phyloP scores from a whole-genome alignment of 2,113 vertebrate species.

The Clarias macrocephalus region DNA sequence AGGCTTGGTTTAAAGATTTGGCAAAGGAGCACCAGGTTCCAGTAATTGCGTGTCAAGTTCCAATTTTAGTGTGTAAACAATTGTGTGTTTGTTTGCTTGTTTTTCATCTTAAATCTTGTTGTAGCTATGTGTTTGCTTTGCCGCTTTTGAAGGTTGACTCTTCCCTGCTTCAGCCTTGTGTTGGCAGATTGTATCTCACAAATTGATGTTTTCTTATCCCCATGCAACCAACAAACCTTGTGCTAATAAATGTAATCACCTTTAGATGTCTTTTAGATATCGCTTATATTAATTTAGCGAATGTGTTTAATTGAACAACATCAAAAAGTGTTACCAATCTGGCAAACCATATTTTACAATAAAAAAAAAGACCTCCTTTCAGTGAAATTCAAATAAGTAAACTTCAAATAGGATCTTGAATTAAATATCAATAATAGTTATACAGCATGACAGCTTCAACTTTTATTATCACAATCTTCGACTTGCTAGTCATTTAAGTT shows the following conservation, averaged over 20 bases:
- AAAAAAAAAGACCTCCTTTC: not conserved
- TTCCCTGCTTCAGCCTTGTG: not conserved
- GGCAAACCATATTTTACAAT: not conserved
- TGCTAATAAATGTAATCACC: not conserved
- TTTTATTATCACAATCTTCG: not conserved
- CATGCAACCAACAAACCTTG: not conserved
- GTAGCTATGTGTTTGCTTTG: not conserved
- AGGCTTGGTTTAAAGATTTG: too few relatives aligned
- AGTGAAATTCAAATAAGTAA: not conserved
- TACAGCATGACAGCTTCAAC: not conserved
- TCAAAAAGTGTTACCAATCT: not conserved
- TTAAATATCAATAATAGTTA: constrained; percentile 2
- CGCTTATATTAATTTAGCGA: not conserved
- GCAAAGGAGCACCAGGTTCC: too few relatives aligned
- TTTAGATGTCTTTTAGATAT: not conserved
- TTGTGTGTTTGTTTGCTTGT: not conserved
- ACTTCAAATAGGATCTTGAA: not conserved
- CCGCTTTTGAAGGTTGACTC: not conserved
- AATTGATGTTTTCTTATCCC: not conserved
- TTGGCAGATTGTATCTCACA: not conserved
- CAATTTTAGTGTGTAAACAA: too few relatives aligned
- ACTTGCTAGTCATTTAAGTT: not conserved
- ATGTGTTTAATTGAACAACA: not conserved
- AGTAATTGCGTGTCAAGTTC: too few relatives aligned
- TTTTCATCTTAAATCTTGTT: not conserved